Evolutionary conservation across 2,888 invertebrate genomes (phyloP), one percentile per base, ranked within the genome.

Genomic region (Leuctra nigra): DNA sequence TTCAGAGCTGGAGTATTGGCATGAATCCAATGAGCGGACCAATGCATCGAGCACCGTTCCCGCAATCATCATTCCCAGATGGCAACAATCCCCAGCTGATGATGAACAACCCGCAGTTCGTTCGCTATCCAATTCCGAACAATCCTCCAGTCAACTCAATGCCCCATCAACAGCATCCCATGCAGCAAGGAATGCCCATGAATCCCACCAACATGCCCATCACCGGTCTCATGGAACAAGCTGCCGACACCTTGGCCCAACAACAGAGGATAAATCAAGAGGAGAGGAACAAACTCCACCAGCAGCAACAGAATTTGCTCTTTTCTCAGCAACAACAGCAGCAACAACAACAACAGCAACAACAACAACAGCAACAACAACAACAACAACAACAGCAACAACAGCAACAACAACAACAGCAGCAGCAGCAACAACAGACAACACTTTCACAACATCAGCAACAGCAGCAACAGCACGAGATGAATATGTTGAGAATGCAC

Each of bases 401-500:
- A 18, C 61, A 61, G 35, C 62, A 63, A 50, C 62, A 64, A 24
- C 68, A 64, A 38, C 62, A 63, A 35, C 62, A 64, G n/a, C 62
- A 63, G 53, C 65, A 64, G 44, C 67, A 64, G 48, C 64, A 64
- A 54, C 56, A 65, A 57, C 44, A 64, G 55, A 54, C 83, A 82
- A 65, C 83, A 81, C 64, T 83, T 81, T 71, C 70, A 44, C 72
- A 70, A 41, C 69, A 72, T 73, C 78, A 39, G 74, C 78, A 24
- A 71, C 76, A 55, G 68, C 76, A 1, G 72, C 76, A 55, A n/a
- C 57, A 57, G 47, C 50, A 50, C 16, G 50, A 50, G 13, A 50
- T 35, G 50, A 33, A 50, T 18, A 35, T 50, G 50, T 20, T 50
- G 35, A 33, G 50, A 13, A 33, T 50, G 50, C 48, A 48, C 50